A percentile compares a stretch with the other conserved stretches of the same genome.
phyloP scores from a whole-genome alignment of 2,113 vertebrate species.

The Spilogale gracilis region DNA sequence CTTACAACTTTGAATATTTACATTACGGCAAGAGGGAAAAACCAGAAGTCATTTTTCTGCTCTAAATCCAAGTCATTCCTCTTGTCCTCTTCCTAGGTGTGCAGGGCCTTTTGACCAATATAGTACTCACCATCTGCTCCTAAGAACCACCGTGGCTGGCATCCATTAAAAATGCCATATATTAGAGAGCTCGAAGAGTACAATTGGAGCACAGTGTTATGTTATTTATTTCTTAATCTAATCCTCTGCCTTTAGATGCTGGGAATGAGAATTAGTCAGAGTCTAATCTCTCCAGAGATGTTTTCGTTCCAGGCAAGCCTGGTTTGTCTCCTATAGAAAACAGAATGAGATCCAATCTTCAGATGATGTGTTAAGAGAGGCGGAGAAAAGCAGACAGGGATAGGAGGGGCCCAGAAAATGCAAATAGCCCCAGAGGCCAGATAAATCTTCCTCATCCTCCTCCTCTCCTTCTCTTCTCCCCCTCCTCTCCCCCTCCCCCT shows the following conservation, averaged over 20 bases:
- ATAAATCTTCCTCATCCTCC: not conserved
- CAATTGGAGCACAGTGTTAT: conserved; percentile 65
- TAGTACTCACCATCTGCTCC: conserved; percentile 25
- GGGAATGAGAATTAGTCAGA: conserved; percentile 79
- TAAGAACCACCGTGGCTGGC: conserved; percentile 51
- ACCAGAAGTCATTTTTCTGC: conserved; percentile 1
- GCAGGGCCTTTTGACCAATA: not conserved
- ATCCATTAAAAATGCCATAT: conserved; percentile 67
- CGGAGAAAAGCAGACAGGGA: not conserved
- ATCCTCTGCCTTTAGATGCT: conserved; percentile 75
- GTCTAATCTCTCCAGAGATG: conserved; percentile 75
- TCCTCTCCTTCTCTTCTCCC: no score
- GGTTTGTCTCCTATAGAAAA: conserved; percentile 72
- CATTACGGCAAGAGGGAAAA: conserved; percentile 35
- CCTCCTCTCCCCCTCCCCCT: no score
- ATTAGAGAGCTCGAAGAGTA: conserved; percentile 58
- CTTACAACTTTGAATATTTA: conserved; percentile 31
- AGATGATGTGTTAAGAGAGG: conserved; percentile 28
- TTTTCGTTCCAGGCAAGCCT: conserved; percentile 75
- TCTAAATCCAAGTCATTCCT: conserved; percentile 42
- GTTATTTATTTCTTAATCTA: conserved; percentile 78
- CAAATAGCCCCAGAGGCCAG: conserved; percentile 25
- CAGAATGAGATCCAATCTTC: conserved; percentile 71
- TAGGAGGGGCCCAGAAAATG: not conserved
- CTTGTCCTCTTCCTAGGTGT: conserved; percentile 55